phyloP scores from a whole-genome alignment of 2,797 vertebrate species.

The Poecile montanus region DNA sequence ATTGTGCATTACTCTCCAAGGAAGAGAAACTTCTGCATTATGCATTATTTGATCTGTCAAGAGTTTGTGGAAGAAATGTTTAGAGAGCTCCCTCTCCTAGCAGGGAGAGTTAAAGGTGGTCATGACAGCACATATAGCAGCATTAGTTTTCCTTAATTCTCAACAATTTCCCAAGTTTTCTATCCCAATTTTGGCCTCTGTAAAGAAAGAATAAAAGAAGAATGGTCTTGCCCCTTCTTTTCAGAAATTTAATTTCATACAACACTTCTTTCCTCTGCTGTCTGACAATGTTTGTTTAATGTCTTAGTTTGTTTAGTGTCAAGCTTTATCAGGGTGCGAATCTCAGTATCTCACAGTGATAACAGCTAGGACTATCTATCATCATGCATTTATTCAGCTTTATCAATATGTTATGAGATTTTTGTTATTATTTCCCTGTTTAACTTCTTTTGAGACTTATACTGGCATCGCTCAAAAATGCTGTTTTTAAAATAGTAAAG shows the following conservation, averaged over 20 bases:
- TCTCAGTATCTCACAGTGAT: not conserved
- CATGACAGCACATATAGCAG: not conserved
- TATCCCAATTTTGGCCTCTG: not conserved
- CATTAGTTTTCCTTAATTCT: not conserved
- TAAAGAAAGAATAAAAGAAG: not conserved
- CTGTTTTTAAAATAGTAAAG: not conserved
- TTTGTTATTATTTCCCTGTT: not conserved
- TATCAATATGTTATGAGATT: not conserved
- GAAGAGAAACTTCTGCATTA: not conserved
- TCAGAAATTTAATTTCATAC: not conserved
- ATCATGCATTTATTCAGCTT: not conserved
- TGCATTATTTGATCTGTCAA: not conserved
- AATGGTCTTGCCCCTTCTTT: accelerated
- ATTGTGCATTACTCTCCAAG: too few relatives aligned
- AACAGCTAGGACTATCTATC: not conserved
- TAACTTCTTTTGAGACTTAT: not conserved
- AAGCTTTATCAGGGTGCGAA: not conserved
- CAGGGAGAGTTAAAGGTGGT: not conserved
- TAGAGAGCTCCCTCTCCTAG: not conserved
- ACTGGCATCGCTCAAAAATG: not conserved
- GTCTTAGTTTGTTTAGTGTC: not conserved
- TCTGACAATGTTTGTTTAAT: not conserved
- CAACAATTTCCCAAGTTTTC: not conserved
- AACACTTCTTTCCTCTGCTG: not conserved
- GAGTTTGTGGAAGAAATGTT: not conserved